Conservation (phyloP, 1,140 invertebrate species). For the Lasaia peninsularis region DNA sequence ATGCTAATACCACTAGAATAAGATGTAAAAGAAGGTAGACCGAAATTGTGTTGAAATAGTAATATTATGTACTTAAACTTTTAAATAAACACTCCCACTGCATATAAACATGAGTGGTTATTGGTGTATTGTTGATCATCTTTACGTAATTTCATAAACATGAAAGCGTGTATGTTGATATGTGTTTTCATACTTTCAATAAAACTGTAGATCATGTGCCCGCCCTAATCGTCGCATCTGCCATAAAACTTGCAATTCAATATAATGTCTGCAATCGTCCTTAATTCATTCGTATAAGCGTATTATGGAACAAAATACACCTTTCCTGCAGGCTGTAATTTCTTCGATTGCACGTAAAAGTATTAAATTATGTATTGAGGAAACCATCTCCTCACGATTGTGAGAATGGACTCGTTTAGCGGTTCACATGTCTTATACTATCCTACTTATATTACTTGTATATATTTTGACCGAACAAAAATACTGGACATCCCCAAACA, state of each 20-base stretch:
- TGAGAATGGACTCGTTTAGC: slow-evolving; percentile 1
- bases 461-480: too few species aligned
- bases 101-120: too few species aligned
- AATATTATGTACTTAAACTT: too few species aligned
- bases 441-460: background rate
- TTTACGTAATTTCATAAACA: too few species aligned
- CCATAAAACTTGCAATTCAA: background rate
- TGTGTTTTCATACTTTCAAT: too few species aligned
- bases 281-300: background rate
- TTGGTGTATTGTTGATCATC: too few species aligned
- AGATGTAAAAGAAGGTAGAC: too few species aligned
- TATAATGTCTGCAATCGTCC: slow-evolving; percentile 3
- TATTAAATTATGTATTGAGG: slow-evolving; percentile 5
- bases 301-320: background rate
- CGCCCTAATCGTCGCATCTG: background rate
- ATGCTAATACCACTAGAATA: too few species aligned
- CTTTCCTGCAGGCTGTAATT: background rate
- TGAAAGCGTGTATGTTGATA: too few species aligned
- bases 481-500: too few species aligned
- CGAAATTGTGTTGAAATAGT: too few species aligned
- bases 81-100: too few species aligned
- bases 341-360: slow-evolving; percentile 1
- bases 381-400: background rate
- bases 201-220: background rate
- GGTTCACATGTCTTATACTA: background rate